phyloP scores from a whole-genome alignment of 37 sponge, comb jelly and placozoan species.

The Ephydatia muelleri region DNA sequence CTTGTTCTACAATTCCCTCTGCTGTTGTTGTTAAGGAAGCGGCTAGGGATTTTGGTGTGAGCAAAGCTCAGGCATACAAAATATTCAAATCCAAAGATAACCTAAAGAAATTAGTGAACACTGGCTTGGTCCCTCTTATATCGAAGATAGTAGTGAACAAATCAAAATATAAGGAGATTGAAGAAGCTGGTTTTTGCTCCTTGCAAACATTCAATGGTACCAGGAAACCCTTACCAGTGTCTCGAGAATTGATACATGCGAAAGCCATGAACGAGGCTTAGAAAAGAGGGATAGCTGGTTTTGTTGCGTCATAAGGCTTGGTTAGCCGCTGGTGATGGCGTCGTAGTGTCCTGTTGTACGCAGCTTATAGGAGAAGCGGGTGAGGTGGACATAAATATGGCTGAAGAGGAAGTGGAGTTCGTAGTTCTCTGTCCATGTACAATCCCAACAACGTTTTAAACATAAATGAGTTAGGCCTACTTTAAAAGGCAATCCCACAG shows the following conservation, averaged over 20 bases:
- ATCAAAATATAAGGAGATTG: neutral
- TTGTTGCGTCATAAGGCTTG: neutral
- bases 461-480: neutral
- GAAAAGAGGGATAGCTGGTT: neutral
- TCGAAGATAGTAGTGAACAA: neutral
- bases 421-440: neutral
- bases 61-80: neutral
- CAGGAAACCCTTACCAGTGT: too few species aligned
- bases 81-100: neutral
- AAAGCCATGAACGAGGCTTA: neutral
- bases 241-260: neutral
- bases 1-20: too few species aligned
- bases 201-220: neutral
- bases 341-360: neutral
- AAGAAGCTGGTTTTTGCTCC: neutral
- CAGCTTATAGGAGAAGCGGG: too few species aligned
- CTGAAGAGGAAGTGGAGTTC: neutral
- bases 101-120: neutral
- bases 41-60: neutral
- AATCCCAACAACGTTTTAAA: neutral
- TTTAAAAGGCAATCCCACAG: neutral
- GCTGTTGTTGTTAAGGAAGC: too few species aligned
- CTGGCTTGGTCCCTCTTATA: neutral
- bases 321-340: neutral
- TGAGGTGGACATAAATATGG: neutral